Conservation (phyloP, 2,113 vertebrate species). For the Centropus bengalensis region DNA sequence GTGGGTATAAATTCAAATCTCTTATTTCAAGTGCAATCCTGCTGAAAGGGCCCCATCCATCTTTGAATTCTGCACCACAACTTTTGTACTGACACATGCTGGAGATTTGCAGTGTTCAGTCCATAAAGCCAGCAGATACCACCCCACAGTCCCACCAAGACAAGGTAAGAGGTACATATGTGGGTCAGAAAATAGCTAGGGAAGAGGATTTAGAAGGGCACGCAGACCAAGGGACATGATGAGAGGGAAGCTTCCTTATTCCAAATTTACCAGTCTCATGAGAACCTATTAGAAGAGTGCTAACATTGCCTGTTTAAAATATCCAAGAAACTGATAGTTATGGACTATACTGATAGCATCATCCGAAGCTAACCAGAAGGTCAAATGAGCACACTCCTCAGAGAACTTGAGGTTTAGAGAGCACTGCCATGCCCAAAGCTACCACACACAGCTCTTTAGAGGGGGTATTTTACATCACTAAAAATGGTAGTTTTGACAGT, state of each 20-base stretch:
- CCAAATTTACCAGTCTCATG: too few relatives aligned
- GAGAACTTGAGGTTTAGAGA: neutral
- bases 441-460: neutral
- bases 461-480: neutral
- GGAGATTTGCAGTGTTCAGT: neutral
- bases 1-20: neutral
- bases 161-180: rapidly evolving
- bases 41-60: neutral
- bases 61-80: neutral
- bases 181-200: neutral
- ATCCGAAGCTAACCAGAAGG: neutral
- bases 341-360: neutral
- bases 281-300: rapidly evolving
- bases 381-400: neutral
- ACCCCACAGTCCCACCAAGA: neutral
- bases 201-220: neutral
- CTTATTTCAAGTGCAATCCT: neutral
- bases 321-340: neutral
- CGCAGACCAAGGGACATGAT: neutral
- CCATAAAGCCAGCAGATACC: neutral
- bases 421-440: neutral
- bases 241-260: neutral
- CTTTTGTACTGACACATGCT: rapidly evolving
- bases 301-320: neutral
- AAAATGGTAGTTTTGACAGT: neutral